A percentile compares a stretch with the other conserved stretches of the same genome.
Evolutionary conservation across 2,113 vertebrate genomes (phyloP).

Genomic region (Glaucidium brasilianum): DNA sequence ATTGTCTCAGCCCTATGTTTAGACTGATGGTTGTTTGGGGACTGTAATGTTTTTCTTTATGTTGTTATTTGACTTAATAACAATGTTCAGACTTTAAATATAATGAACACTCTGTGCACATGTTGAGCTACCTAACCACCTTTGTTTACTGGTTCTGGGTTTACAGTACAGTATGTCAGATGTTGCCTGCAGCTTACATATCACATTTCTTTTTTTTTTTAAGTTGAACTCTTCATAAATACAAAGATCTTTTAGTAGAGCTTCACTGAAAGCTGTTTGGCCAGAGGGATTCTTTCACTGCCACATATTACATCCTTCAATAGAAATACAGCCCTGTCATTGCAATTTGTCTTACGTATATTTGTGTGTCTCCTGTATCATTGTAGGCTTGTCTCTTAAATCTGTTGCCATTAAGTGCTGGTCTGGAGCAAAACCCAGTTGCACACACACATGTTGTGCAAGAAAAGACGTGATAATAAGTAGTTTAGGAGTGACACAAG

Average conservation of each 20-base stretch:
- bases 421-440: neutral
- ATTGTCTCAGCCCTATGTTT: neutral
- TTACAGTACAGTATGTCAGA: accelerated
- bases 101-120: neutral
- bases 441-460: neutral
- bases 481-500: neutral
- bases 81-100: neutral
- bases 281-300: neutral
- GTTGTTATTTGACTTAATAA: neutral
- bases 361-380: neutral
- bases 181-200: neutral
- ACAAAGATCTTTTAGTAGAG: neutral
- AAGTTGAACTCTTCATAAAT: neutral
- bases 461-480: neutral
- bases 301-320: neutral
- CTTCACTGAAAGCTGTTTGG: neutral
- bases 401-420: neutral
- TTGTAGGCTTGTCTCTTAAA: neutral
- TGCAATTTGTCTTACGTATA: neutral
- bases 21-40: neutral
- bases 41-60: neutral
- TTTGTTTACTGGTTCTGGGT: neutral
- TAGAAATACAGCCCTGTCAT: neutral
- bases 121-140: neutral
- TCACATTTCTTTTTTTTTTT: neutral